These are phyloP conservation scores for Phalacrocorax aristotelis DNA, from an alignment of 2,113 vertebrate genomes.

Conservation along the genomic window DNA sequence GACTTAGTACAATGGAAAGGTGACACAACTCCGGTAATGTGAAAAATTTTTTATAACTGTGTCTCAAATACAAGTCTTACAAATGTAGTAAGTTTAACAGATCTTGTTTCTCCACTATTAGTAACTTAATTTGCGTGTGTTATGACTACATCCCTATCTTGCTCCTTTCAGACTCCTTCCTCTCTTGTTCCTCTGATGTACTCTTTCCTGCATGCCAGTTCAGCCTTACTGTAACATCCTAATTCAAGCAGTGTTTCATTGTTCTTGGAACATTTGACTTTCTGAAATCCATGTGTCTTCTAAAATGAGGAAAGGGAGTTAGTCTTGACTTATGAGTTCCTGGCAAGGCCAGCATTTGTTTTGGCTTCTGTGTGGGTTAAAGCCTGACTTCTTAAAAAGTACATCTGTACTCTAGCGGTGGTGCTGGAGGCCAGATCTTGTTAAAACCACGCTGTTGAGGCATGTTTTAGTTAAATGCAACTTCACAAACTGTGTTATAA, in stretches of 20 bases:
- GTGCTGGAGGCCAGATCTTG: not conserved
- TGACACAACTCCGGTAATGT: not conserved
- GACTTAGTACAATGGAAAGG: not conserved
- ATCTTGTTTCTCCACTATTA: not conserved
- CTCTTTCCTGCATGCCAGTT: not conserved
- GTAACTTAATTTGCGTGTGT: not conserved
- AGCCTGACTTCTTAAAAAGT: not conserved
- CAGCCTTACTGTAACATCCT: not conserved
- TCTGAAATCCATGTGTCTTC: not conserved
- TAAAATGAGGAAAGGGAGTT: not conserved
- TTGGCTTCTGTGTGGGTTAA: not conserved
- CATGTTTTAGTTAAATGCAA: not conserved
- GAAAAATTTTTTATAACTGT: not conserved
- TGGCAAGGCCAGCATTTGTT: not conserved
- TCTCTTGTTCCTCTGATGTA: not conserved
- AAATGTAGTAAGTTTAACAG: not conserved
- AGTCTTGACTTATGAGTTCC: not conserved
- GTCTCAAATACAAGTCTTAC: not conserved
- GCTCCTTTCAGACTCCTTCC: not conserved
- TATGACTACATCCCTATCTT: not conserved
- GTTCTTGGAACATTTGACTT: not conserved
- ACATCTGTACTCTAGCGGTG: not conserved
- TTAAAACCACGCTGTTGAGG: not conserved
- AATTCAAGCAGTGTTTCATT: not conserved
- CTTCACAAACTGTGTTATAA: not conserved